A percentile compares a stretch with the other conserved stretches of the same genome.
phyloP scores from a whole-genome alignment of 2,888 invertebrate species.

The Polyommatus icarus region DNA sequence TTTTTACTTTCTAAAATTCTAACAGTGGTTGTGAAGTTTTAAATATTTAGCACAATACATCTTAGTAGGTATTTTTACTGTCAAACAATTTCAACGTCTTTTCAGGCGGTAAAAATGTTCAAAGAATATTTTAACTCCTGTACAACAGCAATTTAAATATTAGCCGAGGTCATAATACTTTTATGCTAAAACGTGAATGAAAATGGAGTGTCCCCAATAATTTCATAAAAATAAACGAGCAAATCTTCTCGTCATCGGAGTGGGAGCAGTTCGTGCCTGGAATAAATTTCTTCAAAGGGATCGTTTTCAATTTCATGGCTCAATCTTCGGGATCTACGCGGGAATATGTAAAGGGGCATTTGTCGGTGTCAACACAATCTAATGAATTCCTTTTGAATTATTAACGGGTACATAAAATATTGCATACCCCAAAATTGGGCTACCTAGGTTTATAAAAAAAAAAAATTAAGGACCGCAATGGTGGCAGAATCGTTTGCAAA shows the following conservation, averaged over 20 bases:
- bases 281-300: constrained; percentile 80
- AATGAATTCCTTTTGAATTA: constrained; percentile 74
- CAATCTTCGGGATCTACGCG: constrained; percentile 78
- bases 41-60: background rate
- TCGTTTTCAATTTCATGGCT: constrained; percentile 81
- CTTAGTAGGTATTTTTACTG: background rate
- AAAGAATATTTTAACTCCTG: constrained; percentile 14
- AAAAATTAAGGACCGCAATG: background rate
- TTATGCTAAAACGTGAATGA: constrained; percentile 51
- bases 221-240: constrained; percentile 79
- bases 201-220: constrained; percentile 73
- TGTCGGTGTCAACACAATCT: constrained; percentile 78
- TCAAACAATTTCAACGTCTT: background rate
- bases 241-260: constrained; percentile 74
- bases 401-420: constrained; percentile 47
- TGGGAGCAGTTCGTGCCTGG: constrained; percentile 77
- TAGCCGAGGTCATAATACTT: constrained; percentile 41
- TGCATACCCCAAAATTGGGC: background rate
- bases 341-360: constrained; percentile 79
- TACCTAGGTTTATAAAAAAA: background rate
- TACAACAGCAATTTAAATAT: constrained; percentile 35
- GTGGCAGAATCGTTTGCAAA: background rate
- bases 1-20: too few species aligned
- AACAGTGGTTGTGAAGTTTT: background rate
- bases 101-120: background rate